phyloP scores from a whole-genome alignment of 2,113 vertebrate genomes.

The Hemichromis elongatus region DNA sequence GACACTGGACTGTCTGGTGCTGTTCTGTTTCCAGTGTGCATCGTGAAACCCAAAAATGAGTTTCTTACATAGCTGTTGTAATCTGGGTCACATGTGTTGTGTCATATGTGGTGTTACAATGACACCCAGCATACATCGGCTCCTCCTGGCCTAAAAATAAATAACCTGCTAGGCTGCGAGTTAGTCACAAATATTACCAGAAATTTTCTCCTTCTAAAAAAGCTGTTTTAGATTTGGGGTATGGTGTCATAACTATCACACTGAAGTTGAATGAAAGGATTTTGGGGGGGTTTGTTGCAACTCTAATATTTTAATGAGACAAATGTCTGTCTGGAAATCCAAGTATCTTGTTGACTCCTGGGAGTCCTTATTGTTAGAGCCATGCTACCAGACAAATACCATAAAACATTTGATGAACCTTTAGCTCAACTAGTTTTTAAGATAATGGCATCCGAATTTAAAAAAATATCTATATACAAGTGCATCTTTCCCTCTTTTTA shows the following conservation, averaged over 20 bases:
- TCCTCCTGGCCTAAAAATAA: neutral
- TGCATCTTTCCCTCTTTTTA: no score
- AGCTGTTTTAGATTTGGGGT: neutral
- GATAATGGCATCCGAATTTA: neutral
- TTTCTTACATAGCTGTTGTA: neutral
- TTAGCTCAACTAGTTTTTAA: neutral
- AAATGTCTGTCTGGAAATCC: neutral
- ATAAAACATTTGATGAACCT: neutral
- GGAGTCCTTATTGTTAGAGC: neutral
- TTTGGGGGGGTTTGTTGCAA: neutral
- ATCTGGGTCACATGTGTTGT: neutral
- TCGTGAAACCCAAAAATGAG: neutral
- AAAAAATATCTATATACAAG: no score
- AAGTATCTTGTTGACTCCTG: neutral
- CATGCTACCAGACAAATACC: neutral
- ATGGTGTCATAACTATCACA: neutral
- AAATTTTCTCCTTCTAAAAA: neutral
- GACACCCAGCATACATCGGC: neutral
- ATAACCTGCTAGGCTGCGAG: neutral
- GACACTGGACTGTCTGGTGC: neutral
- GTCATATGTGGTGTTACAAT: neutral
- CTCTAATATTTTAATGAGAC: neutral
- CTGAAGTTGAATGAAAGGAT: neutral
- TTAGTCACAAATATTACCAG: neutral
- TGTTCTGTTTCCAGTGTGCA: neutral